Percentiles rank a stretch among this genome's conserved stretches.
Evolutionary conservation across 2,797 vertebrate species (phyloP).

Genomic region (Streptopelia turtur): DNA sequence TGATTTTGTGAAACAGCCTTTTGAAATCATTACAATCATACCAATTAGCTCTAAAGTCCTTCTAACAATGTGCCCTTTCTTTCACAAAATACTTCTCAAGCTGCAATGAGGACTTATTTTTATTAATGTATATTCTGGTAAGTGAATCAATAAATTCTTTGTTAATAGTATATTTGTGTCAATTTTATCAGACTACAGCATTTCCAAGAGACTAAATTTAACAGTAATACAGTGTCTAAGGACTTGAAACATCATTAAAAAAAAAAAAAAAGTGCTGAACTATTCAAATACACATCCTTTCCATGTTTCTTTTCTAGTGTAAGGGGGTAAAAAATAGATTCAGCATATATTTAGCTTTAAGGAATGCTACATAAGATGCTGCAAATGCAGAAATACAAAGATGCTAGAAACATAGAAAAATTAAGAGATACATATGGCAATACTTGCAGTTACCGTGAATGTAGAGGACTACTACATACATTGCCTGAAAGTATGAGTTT

Average conservation of each 20-base stretch:
- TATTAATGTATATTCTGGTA: conserved; percentile 56
- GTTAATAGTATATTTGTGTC: conserved; percentile 36
- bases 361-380: neutral
- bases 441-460: neutral
- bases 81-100: conserved; percentile 17
- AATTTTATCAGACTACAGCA: conserved; percentile 34
- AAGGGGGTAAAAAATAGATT: neutral
- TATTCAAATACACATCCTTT: conserved; percentile 15
- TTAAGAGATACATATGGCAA: neutral
- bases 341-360: neutral
- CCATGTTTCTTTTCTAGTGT: neutral
- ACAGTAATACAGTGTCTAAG: conserved; percentile 6
- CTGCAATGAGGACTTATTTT: conserved; percentile 4
- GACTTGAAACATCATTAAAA: neutral
- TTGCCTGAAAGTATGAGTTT: neutral
- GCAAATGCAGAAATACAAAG: neutral
- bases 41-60: conserved; percentile 60
- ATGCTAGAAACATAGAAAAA: neutral
- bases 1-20: conserved; percentile 64
- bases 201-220: conserved; percentile 44
- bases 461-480: neutral
- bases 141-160: conserved; percentile 44
- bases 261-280: neutral
- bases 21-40: conserved; percentile 66
- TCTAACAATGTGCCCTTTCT: neutral